Conservation (phyloP, 1,140 invertebrate species). For the Ceratitis capitata region DNA sequence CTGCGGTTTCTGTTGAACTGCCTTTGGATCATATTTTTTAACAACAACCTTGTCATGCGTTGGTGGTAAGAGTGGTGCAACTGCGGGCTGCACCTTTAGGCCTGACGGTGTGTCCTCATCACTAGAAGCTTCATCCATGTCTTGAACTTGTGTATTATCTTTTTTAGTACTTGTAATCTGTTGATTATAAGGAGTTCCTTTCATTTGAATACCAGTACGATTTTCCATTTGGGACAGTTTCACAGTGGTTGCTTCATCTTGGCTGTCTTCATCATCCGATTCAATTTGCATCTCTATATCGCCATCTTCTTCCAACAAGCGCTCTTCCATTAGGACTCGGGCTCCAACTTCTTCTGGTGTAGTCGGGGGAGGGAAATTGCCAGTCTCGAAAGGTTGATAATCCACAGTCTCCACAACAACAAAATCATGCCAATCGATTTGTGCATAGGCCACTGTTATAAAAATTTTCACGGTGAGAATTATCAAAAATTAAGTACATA, state of each 20-base stretch:
- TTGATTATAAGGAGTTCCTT: constrained; percentile 61
- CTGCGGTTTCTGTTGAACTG: constrained; percentile 68
- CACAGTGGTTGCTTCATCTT: constrained; percentile 53
- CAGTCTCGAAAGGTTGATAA: constrained; percentile 95
- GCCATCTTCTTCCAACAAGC: constrained; percentile 67
- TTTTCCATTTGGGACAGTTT: constrained; percentile 74
- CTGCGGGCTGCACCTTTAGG: constrained; percentile 65
- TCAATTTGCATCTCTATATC: constrained; percentile 78
- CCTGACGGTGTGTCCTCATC: constrained; percentile 76
- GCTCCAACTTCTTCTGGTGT: constrained; percentile 97
- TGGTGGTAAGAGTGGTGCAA: constrained; percentile 79
- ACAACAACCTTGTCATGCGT: constrained; percentile 95
- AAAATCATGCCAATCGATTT: constrained; percentile 99
- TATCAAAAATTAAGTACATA: too few relatives aligned
- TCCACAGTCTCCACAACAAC: constrained; percentile 99
- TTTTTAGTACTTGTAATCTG: constrained; percentile 52
- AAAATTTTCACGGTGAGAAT: too few relatives aligned
- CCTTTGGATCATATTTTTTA: constrained; percentile 98
- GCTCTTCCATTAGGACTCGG: constrained; percentile 83
- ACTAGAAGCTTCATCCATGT: constrained; percentile 89
- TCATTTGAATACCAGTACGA: constrained; percentile 66
- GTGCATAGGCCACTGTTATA: constrained; percentile 85
- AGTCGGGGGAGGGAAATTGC: constrained; percentile 95
- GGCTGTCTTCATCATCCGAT: constrained; percentile 73
- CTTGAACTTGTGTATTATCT: constrained; percentile 74